Conservation (phyloP, 2,888 invertebrate species). For the Mystacides longicornis region DNA sequence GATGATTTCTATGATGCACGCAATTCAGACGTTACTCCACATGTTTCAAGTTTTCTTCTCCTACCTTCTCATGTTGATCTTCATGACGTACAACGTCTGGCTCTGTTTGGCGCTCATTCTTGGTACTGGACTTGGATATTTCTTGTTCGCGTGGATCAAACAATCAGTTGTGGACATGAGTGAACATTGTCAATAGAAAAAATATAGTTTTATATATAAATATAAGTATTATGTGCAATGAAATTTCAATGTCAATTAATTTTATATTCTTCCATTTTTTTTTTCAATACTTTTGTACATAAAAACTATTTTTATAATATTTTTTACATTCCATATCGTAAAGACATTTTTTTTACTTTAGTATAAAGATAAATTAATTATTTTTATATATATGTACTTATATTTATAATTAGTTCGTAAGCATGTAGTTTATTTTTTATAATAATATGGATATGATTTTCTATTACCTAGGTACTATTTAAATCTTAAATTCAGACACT, state of each 20-base stretch:
- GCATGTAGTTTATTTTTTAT: too few relatives aligned
- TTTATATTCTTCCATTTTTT: too few relatives aligned
- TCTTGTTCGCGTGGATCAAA: conserved; percentile 92
- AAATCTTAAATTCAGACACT: too few relatives aligned
- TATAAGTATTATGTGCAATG: neutral
- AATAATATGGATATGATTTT: too few relatives aligned
- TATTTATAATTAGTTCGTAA: too few relatives aligned
- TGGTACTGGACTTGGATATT: conserved; percentile 89
- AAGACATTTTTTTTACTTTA: too few relatives aligned
- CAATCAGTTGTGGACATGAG: conserved; percentile 83
- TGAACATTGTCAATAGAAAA: conserved; percentile 71
- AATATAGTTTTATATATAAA: neutral
- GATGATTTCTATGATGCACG: conserved; percentile 75
- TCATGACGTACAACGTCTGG: conserved; percentile 97
- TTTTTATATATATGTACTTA: too few relatives aligned
- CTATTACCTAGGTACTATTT: too few relatives aligned
- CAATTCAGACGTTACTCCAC: conserved; percentile 79
- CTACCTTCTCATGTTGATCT: conserved; percentile 90
- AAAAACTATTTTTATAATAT: too few relatives aligned
- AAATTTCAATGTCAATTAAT: neutral
- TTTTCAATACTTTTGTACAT: too few relatives aligned
- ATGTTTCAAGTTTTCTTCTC: conserved; percentile 82
- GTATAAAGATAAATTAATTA: too few relatives aligned
- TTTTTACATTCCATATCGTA: too few relatives aligned
- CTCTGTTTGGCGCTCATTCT: conserved; percentile 80